Evolutionary conservation across 2,113 vertebrate species (phyloP).

Genomic region (Gnathonemus longibarbis): DNA sequence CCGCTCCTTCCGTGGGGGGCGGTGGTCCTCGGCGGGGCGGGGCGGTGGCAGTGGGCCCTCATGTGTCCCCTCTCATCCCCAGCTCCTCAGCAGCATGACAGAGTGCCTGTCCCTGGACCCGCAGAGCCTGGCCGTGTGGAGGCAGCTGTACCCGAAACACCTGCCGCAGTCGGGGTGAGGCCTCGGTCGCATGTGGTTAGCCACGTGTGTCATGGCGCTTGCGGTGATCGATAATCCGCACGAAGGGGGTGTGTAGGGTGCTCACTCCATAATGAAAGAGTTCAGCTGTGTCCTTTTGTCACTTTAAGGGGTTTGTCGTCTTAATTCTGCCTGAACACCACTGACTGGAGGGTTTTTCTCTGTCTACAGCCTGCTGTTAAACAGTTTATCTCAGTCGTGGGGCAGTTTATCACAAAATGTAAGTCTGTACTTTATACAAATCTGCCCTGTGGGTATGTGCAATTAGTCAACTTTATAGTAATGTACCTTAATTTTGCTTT

Average conservation of each 20-base stretch:
- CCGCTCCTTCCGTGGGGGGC: not conserved
- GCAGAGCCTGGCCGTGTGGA: slow-evolving; percentile 81
- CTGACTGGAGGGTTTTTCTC: not conserved
- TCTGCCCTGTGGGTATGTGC: not conserved
- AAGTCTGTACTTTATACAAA: not conserved
- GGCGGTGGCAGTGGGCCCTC: not conserved
- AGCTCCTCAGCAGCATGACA: slow-evolving; percentile 81
- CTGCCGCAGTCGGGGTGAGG: slow-evolving; percentile 82
- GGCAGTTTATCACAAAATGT: slow-evolving; percentile 74
- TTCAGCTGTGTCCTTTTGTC: not conserved
- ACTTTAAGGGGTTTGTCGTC: not conserved
- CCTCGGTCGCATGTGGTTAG: not conserved
- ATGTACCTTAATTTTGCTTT: not conserved
- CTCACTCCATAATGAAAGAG: not conserved
- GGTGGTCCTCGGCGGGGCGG: not conserved
- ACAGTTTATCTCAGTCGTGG: slow-evolving; percentile 74
- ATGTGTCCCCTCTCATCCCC: not conserved
- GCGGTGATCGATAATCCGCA: not conserved
- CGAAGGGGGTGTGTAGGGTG: not conserved
- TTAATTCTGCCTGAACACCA: not conserved
- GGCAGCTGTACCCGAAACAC: slow-evolving; percentile 89
- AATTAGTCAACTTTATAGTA: not conserved
- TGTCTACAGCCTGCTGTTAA: slow-evolving; percentile 72
- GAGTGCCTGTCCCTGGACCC: slow-evolving; percentile 81
- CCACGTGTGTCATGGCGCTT: not conserved